Base-by-base conservation (phyloP, 2,888 invertebrate species). In the Orthonychiurus folsomi region DNA sequence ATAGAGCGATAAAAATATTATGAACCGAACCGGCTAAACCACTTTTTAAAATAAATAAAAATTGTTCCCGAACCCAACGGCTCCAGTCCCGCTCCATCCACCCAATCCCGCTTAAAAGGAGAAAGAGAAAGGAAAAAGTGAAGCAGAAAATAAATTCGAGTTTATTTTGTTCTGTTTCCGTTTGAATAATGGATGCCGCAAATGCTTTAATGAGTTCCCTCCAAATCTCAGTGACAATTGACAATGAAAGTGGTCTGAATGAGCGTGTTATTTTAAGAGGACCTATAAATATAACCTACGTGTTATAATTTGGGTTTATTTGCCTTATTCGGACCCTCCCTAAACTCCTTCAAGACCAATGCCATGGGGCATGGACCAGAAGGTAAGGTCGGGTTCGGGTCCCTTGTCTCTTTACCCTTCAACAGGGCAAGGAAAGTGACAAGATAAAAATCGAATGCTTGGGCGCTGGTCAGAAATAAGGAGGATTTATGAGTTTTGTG, bases 211-310 rank as follows among this genome's bases (percentile, higher is more conserved):
- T 37, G 37, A 37, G 37, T 37, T 9, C 37, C 37, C 37, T 37
- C 37, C 37, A 37, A 37, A 15, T 5, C 37, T 37, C 37, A 37
- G 37, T 37, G 37, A 37, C 5, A 15, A 37, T 5, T 37, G 37
- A 37, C 37, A 37, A 37, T 37, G 37, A 37, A 37, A 37, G 37
- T 37, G n/a, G n/a, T n/a, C n/a, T n/a, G n/a, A n/a, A n/a, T n/a
- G 37, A 37, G 15, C 37, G 37, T 37, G 37, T 37, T 37, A 37
- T 37, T 37, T 37, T 37, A 37, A 37, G 37, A 5, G 15, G 15
- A 37, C 5, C 37, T 37, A 37, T 37, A 15, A 37, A 37, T 37
- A 37, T 37, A 37, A 37, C n/a, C n/a, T n/a, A n/a, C n/a, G n/a
- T n/a, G n/a, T n/a, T n/a, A 37, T 37, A 37, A 37, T 37, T 37